A percentile compares a stretch with the other conserved stretches of the same genome.
These are phyloP conservation scores for Petrocephalus zakoni DNA, from an alignment of 2,113 vertebrate species.

Conservation along the genomic window DNA sequence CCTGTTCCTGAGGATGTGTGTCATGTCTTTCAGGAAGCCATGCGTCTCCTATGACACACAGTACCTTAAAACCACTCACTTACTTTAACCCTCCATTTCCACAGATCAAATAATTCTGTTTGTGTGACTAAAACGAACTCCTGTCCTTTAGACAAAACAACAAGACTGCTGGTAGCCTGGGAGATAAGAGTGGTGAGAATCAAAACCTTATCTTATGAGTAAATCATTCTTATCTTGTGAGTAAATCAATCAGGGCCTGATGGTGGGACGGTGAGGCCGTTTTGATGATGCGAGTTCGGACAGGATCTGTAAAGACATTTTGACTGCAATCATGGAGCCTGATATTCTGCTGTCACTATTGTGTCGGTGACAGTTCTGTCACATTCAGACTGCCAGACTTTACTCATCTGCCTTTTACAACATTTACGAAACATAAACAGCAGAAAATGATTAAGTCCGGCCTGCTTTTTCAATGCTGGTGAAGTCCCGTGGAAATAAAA, in stretches of 20 bases:
- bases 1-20: background rate
- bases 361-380: background rate
- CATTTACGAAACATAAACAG: background rate
- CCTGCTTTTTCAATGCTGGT: background rate
- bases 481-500: background rate
- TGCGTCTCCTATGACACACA: slow-evolving; percentile 24
- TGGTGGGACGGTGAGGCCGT: background rate
- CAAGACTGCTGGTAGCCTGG: slow-evolving; percentile 15
- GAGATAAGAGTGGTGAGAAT: slow-evolving; percentile 16
- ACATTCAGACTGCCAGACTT: background rate
- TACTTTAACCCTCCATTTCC: slow-evolving; percentile 3
- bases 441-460: background rate
- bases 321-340: background rate
- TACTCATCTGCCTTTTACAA: background rate
- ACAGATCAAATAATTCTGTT: slow-evolving; percentile 28
- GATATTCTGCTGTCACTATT: background rate
- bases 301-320: background rate
- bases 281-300: background rate
- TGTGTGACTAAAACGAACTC: slow-evolving; percentile 34
- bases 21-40: background rate
- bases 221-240: slow-evolving; percentile 12
- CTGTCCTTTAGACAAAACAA: slow-evolving; percentile 29
- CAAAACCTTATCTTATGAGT: slow-evolving; percentile 32
- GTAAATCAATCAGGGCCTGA: background rate
- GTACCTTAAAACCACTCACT: slow-evolving; percentile 13